Conservation (phyloP, 2,888 invertebrate species). For the Drosophila planitibia region DNA sequence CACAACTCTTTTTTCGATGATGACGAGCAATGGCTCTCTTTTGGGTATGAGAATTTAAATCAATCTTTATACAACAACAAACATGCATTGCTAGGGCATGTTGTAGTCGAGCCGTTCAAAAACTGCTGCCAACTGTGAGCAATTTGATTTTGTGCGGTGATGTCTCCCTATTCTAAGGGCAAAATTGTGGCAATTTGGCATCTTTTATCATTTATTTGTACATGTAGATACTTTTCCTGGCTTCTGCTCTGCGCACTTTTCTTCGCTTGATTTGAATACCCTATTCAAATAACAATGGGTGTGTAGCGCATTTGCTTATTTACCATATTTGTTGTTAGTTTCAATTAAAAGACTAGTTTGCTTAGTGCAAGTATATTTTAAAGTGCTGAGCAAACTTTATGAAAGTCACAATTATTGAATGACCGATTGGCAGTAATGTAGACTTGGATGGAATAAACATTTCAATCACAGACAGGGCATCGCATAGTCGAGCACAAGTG, state of each 20-base stretch:
- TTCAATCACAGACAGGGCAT: constrained; percentile 11
- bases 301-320: neutral
- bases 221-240: constrained; percentile 1
- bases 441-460: neutral
- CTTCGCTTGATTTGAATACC: constrained; percentile 23
- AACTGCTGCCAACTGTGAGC: neutral
- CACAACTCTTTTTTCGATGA: neutral
- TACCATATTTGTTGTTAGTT: neutral
- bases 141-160: constrained; percentile 22
- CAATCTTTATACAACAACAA: neutral
- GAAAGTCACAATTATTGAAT: neutral
- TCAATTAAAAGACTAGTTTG: neutral
- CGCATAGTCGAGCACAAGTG: neutral
- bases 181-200: constrained; percentile 56
- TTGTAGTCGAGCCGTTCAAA: neutral
- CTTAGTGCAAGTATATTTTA: neutral
- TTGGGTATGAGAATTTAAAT: neutral
- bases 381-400: neutral
- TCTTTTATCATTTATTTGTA: constrained; percentile 63
- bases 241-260: constrained; percentile 25
- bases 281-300: neutral
- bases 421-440: neutral
- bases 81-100: constrained; percentile 11
- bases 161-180: constrained; percentile 24
- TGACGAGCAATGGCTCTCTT: neutral